Evolutionary conservation across 2,113 vertebrate genomes (phyloP).

Genomic region (Stictonetta naevosa): DNA sequence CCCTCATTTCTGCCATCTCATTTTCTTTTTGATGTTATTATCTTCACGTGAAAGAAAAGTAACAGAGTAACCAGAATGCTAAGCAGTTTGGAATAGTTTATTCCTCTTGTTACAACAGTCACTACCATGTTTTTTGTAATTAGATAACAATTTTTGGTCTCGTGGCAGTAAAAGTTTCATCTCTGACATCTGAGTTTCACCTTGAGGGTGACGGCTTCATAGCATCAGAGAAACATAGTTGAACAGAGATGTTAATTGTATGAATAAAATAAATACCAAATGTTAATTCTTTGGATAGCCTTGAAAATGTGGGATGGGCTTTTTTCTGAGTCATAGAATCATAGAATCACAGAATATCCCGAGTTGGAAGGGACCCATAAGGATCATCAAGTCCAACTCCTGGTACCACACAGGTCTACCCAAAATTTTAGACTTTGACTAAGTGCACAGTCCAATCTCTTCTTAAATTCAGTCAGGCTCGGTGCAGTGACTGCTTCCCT

Average conservation of each 20-base stretch:
- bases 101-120: background rate
- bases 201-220: background rate
- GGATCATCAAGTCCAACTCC: too few species aligned
- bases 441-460: too few species aligned
- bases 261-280: background rate
- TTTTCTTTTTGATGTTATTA: constrained; percentile 1
- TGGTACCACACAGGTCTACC: too few species aligned
- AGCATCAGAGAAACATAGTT: fast-evolving
- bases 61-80: background rate
- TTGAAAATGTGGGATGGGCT: background rate
- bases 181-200: background rate
- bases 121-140: background rate
- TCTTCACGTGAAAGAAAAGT: background rate
- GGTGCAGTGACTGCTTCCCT: too few species aligned
- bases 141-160: background rate
- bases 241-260: background rate
- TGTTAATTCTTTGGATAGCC: background rate
- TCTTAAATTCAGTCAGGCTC: too few species aligned
- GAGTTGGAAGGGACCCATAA: too few species aligned
- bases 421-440: too few species aligned
- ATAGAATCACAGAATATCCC: too few species aligned
- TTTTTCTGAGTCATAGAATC: background rate
- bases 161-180: background rate
- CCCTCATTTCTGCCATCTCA: background rate
- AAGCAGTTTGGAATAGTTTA: background rate